These are phyloP conservation scores for Agriotes lineatus DNA, from an alignment of 2,888 invertebrate genomes.

Conservation along the genomic window DNA sequence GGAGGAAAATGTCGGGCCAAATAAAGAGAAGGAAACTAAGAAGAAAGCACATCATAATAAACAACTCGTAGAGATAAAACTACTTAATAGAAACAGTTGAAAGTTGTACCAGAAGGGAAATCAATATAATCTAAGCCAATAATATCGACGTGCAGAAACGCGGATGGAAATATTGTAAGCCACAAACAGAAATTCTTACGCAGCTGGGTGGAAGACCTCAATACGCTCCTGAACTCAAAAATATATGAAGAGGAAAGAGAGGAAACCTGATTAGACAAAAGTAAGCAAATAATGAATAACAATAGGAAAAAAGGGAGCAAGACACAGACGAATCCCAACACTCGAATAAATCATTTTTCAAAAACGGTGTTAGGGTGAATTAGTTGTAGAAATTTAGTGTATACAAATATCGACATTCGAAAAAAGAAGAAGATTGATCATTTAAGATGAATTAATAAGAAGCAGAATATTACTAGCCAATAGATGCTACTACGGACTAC, in stretches of 20 bases:
- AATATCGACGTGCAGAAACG: not conserved
- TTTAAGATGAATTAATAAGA: too few relatives aligned
- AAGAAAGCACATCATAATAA: not conserved
- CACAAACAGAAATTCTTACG: not conserved
- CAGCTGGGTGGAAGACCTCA: not conserved
- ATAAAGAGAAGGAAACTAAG: not conserved
- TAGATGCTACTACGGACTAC: too few relatives aligned
- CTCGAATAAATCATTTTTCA: too few relatives aligned
- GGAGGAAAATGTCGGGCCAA: not conserved
- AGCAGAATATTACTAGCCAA: too few relatives aligned
- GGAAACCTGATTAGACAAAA: too few relatives aligned
- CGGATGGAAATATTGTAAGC: not conserved
- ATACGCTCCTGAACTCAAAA: not conserved
- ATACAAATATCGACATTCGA: too few relatives aligned
- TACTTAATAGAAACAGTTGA: not conserved
- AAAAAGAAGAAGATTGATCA: too few relatives aligned
- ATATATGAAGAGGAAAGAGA: not conserved
- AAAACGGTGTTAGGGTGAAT: too few relatives aligned
- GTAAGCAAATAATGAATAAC: too few relatives aligned
- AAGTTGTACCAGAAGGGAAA: not conserved
- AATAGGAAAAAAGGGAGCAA: too few relatives aligned
- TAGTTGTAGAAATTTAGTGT: too few relatives aligned
- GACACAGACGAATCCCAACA: too few relatives aligned
- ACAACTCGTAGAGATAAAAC: not conserved
- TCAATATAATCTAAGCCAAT: not conserved